phyloP scores from a whole-genome alignment of 1,140 invertebrate species.

The Bathynomus jamesi region DNA sequence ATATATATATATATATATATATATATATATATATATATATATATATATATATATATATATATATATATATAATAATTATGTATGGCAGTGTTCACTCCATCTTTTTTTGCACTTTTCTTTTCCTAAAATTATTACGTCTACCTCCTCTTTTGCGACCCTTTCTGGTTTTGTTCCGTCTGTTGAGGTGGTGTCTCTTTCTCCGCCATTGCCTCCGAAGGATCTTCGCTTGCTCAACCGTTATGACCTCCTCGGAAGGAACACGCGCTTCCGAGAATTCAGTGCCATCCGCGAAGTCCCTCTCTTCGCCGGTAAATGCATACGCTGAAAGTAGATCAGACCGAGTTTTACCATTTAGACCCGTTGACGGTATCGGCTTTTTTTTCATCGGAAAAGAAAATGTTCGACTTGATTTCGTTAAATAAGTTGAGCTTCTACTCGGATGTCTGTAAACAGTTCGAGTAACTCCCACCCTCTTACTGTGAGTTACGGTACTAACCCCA shows the following conservation, averaged over 20 bases:
- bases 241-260: background rate
- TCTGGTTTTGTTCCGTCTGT: background rate
- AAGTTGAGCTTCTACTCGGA: background rate
- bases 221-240: conserved; percentile 18
- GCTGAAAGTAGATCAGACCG: conserved; percentile 29
- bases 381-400: background rate
- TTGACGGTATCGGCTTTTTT: conserved; percentile 6
- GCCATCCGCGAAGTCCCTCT: conserved; percentile 26
- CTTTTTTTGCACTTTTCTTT: background rate
- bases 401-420: conserved; percentile 8
- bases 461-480: background rate
- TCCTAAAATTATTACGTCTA: background rate
- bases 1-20: conserved; percentile 3
- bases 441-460: background rate
- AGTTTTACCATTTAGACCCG: conserved; percentile 12
- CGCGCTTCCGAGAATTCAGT: conserved; percentile 24
- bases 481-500: background rate
- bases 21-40: background rate
- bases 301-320: conserved; percentile 29
- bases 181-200: conserved; percentile 21
- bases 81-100: background rate
- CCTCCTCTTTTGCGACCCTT: background rate
- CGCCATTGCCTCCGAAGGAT: conserved; percentile 22
- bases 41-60: background rate
- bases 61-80: background rate